Evolutionary conservation across 1,140 invertebrate species (phyloP).

Genomic region (Drosophila burlai): DNA sequence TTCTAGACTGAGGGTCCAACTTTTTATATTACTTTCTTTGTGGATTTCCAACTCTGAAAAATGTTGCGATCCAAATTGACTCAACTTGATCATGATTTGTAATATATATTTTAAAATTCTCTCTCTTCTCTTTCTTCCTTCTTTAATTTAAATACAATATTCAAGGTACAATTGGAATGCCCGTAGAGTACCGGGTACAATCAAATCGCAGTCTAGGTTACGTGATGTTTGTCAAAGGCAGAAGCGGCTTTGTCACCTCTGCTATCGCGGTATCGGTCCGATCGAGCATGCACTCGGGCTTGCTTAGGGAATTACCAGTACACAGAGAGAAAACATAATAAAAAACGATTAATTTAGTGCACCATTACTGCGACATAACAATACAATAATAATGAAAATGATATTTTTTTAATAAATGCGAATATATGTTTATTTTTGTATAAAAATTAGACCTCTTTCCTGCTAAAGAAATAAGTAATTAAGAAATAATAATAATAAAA

Average conservation of each 20-base stretch:
- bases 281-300: constrained; percentile 26
- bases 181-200: constrained; percentile 4
- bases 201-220: constrained; percentile 36
- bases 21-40: no score
- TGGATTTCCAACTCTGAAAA: no score
- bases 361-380: background rate
- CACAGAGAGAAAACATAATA: background rate
- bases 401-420: no score
- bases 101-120: background rate
- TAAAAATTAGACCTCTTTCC: no score
- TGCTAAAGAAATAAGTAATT: background rate
- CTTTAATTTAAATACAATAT: background rate
- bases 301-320: constrained; percentile 32
- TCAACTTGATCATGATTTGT: background rate
- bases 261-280: constrained; percentile 17
- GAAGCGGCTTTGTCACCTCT: constrained; percentile 26
- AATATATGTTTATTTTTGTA: background rate
- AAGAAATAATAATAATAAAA: background rate
- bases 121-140: background rate
- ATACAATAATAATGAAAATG: background rate
- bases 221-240: constrained; percentile 39
- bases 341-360: background rate
- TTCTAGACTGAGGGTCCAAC: no score
- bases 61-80: no score
- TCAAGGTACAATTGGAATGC: background rate